Conservation (phyloP, 2,113 vertebrate genomes). For the Morone chrysops region DNA sequence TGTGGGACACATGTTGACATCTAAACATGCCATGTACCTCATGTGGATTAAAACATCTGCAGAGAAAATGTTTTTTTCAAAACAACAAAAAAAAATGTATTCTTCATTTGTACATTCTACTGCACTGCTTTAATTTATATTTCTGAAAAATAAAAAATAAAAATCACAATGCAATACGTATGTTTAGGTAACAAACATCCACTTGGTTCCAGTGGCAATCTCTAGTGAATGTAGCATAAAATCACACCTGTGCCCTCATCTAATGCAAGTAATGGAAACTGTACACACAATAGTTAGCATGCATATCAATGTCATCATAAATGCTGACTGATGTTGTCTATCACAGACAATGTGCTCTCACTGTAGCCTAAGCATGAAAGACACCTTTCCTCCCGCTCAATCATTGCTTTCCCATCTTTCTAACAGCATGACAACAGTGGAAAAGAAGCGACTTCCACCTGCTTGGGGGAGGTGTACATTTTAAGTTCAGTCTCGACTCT, state of each 20-base stretch:
- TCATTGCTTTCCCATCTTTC: too few species aligned
- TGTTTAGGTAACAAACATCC: not conserved
- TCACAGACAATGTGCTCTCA: not conserved
- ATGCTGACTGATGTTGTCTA: not conserved
- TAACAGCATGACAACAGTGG: not conserved
- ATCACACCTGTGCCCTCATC: not conserved
- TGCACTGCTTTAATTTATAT: not conserved
- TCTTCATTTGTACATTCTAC: not conserved
- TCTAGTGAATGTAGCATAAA: not conserved
- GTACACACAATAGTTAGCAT: not conserved
- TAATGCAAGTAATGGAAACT: not conserved
- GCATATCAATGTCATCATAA: not conserved
- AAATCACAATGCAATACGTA: too few species aligned
- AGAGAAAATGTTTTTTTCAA: not conserved
- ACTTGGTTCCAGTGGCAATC: not conserved
- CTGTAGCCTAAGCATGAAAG: not conserved
- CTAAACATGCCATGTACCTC: not conserved
- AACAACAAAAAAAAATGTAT: not conserved
- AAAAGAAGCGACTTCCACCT: not conserved
- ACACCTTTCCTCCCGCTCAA: not conserved
- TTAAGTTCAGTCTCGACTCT: not conserved
- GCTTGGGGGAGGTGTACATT: not conserved
- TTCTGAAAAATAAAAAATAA: too few species aligned
- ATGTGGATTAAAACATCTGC: conserved; percentile 4
- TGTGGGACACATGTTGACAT: not conserved